Evolutionary conservation across 2,113 vertebrate genomes (phyloP), one percentile per base, ranked within the genome.

Genomic region (Terrapene triunguis): DNA sequence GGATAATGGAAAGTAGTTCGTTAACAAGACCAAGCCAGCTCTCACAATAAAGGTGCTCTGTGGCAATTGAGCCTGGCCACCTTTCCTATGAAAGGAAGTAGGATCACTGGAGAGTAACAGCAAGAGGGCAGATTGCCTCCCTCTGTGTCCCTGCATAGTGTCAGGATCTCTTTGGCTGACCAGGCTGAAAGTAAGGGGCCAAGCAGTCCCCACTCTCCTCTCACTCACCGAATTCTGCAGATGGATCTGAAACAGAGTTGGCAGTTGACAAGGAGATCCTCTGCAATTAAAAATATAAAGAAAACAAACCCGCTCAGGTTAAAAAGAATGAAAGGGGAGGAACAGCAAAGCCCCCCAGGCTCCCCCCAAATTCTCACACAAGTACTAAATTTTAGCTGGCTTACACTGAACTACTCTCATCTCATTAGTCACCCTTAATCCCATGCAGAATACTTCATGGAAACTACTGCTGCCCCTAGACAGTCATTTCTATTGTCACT

Each of bases 1-100:
- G n/a, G 2, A 3, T 4, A 2, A 16, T 16, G 10, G 42, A 25
- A 48, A 1, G 0, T 4, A 44, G 32, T 55, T 25, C 5, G 1
- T 57, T 32, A 24, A 19, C 17, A 3, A 16, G 47, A 3, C 1
- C 38, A 25, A 10, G 32, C 13, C 72, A 32, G 59, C 27, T 57
- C 53, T 4, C 19, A 22, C 62, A n/a, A 38, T 13, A 7, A 6
- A 78, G 21, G 38, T 74, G 42, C 24, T 27, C 74, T 44, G 74
- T 47, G 9, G 74, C 22, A 78, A 47, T 42, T 4, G 13, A 14
- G 42, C 19, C 10, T 25, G 10, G 24, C 25, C 74, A 44, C 5
- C 24, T 47, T 78, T 25, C 38, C 22, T 78, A 14, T 13, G 74
- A 47, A 78, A 47, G 38, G 29, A 44, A 78, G 22, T 42, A 27